Evolutionary conservation across 2,888 invertebrate genomes (phyloP), one percentile per base, ranked within the genome.

Genomic region (Agrochola lychnidis): DNA sequence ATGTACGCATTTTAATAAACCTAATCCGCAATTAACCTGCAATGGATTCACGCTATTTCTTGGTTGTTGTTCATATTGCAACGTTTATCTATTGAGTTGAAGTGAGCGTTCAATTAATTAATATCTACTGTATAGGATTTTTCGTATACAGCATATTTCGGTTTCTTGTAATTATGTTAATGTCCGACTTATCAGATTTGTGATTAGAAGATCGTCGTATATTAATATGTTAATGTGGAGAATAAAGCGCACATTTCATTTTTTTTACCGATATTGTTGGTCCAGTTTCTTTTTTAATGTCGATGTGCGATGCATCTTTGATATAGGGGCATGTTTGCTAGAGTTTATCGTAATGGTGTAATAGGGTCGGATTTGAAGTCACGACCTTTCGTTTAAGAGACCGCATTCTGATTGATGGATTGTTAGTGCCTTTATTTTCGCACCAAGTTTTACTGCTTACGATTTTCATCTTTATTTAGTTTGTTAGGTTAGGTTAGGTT

Each of bases 91-190:
- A 75, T 68, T 78, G 77, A 68, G 82, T 76, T 87, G 82, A 87
- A 80, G 82, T 76, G 74, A 80, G 72, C 68, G 61, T 79, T 79
- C 78, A 86, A 82, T 84, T 87, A 87, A 87, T 87, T 86, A 82
- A 76, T 85, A 79, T 85, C 84, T 84, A 69, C 87, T 78, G 73
- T 79, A 72, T 76, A 80, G 70, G 79, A 76, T 40, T 79, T 85
- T 85, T 73, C 70, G 81, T 79, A 81, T 72, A 72, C 57, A 59
- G 73, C 79, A 78, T 74, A 67, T 78, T 83, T 84, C n/a, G 83
- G 79, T 72, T 75, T 84, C 75, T 79, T 68, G 63, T 81, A 70
- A 83, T 79, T 87, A 86, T 86, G 81, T 62, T 79, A 87, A 86
- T 86, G 48, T 67, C n/a, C 0, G 30, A 68, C 16, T 86, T 86